Evolutionary conservation across 2,113 vertebrate species (phyloP), one percentile per base, ranked within the genome.

Genomic region (Neoarius graeffei): DNA sequence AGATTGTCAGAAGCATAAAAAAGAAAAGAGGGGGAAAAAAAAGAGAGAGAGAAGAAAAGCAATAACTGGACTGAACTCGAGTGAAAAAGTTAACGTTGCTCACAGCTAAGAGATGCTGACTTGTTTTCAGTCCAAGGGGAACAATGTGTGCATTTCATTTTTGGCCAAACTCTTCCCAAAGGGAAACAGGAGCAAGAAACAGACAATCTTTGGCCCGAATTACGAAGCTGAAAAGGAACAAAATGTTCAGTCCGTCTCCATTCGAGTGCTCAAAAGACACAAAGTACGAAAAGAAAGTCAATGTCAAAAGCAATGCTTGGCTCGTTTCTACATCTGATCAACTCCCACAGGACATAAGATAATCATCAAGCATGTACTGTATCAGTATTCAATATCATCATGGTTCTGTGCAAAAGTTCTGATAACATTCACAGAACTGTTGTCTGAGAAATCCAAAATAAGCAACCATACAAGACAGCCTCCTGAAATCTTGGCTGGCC

Each of bases 1-100:
- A 82, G 91, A 92, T 92, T 92, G 91, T 92, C 91, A 87, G 79
- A 93, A 88, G 93, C 93, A 91, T 59, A 6, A 84, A 77, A 25
- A 87, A 85, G 81, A 30, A 86, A 84, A 88, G 17, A 42, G 42
- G 3, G 4, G 4, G 4, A 0, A 42, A 42, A 42, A 42, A 42
- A 42, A 42, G 30, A 35, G 30, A 42, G 42, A 42, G 42, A 42
- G 42, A 42, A 42, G 9, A 87, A 84, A 27, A 84, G 83, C 27
- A 11, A 48, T 0, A 5, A 52, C 1, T 48, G 13, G 17, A 88
- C 27, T 67, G n/a, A 25, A 5, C 64, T 71, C 15, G 7, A 5
- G 77, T n/a, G 56, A 30, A 25, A 27, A 80, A 80, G 14, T 27
- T 27, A 3, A 57, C 15, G 3, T 56, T 80, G 14, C 25, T 27